These are phyloP conservation scores for Drosophila tripunctata DNA, from an alignment of 2,888 invertebrate genomes.

Conservation along the genomic window DNA sequence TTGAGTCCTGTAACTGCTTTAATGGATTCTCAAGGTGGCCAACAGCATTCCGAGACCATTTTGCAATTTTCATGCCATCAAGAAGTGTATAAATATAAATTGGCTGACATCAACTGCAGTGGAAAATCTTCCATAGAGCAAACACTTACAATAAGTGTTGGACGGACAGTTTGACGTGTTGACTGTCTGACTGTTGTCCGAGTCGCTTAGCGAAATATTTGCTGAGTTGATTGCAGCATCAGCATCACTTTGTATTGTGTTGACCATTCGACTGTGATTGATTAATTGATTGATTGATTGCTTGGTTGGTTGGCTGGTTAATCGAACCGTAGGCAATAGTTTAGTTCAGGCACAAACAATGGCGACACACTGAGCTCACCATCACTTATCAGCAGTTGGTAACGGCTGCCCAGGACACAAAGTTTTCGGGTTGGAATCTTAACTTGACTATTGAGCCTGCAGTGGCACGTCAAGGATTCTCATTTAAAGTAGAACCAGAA, in stretches of 20 bases:
- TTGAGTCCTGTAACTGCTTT: background rate
- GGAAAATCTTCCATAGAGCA: background rate
- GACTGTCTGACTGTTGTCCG: slow-evolving; percentile 2
- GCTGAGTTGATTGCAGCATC: slow-evolving; percentile 59
- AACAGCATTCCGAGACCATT: background rate
- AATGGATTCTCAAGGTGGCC: background rate
- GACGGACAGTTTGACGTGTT: background rate
- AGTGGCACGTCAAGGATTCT: slow-evolving; percentile 26
- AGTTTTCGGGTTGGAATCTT: slow-evolving; percentile 7
- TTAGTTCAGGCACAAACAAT: slow-evolving; percentile 43
- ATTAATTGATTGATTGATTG: slow-evolving; percentile 54
- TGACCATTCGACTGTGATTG: slow-evolving; percentile 23
- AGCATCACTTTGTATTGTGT: slow-evolving; percentile 24
- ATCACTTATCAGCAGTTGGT: slow-evolving; percentile 41
- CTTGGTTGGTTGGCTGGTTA: slow-evolving; percentile 48
- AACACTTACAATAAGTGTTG: slow-evolving; percentile 2
- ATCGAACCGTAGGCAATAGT: slow-evolving; percentile 12
- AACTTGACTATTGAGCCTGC: slow-evolving; percentile 26
- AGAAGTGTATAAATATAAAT: slow-evolving; percentile 38
- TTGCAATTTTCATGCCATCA: slow-evolving; percentile 38
- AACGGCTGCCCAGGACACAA: slow-evolving; percentile 24
- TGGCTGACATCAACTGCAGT: slow-evolving; percentile 18
- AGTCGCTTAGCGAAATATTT: slow-evolving; percentile 51
- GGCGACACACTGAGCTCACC: slow-evolving; percentile 13
- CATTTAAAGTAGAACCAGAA: slow-evolving; percentile 54